phyloP scores from a whole-genome alignment of 2,113 vertebrate species.

The Psettodes erumei region DNA sequence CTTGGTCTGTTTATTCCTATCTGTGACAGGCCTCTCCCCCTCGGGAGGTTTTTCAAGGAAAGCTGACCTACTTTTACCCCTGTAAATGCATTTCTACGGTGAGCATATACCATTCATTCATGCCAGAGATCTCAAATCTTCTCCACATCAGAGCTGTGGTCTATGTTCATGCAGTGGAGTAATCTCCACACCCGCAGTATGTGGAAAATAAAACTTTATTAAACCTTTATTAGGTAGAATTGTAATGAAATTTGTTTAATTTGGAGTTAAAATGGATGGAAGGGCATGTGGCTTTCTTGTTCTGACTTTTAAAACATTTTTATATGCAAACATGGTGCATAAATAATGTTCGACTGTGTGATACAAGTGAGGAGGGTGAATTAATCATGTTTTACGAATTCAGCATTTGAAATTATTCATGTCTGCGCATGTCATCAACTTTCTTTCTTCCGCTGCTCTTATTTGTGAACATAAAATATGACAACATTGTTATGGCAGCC shows the following conservation, averaged over 20 bases:
- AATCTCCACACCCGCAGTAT: neutral
- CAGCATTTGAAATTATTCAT: neutral
- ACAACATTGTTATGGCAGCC: neutral
- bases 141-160: constrained; percentile 28
- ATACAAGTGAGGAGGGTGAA: constrained; percentile 3
- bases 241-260: neutral
- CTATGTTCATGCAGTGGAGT: constrained; percentile 3
- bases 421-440: neutral
- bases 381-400: constrained; percentile 31
- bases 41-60: constrained; percentile 70
- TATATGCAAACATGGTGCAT: constrained; percentile 17
- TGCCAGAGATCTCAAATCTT: constrained; percentile 33
- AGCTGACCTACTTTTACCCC: constrained; percentile 77
- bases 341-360: constrained; percentile 10
- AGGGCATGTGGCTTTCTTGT: neutral
- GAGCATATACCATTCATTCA: constrained; percentile 68
- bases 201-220: constrained; percentile 3
- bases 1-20: constrained; percentile 55
- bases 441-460: neutral
- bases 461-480: neutral
- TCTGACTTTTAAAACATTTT: neutral
- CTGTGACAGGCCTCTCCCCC: constrained; percentile 56
- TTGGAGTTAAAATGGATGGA: neutral
- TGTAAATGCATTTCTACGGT: constrained; percentile 62
- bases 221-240: neutral